Percentiles rank a stretch among this genome's conserved stretches.
Conservation (phyloP, 2,113 vertebrate genomes). For the Diadophis punctatus region DNA sequence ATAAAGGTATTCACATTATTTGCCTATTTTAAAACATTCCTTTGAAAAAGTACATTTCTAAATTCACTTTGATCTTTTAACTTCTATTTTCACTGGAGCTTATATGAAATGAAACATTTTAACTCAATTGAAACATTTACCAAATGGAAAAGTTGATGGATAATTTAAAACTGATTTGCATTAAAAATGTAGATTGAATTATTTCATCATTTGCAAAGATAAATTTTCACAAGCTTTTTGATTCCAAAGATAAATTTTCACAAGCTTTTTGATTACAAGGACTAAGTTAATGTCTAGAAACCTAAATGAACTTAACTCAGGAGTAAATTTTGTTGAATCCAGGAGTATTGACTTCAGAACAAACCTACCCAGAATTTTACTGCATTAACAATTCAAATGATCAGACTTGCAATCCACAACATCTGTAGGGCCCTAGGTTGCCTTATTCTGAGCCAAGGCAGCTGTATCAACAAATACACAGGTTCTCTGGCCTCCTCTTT, state of each 20-base stretch:
- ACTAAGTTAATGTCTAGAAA: background rate
- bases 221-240: background rate
- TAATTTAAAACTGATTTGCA: background rate
- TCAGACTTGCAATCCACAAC: background rate
- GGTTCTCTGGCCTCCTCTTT: background rate
- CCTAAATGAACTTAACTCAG: background rate
- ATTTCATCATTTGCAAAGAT: background rate
- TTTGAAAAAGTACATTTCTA: background rate
- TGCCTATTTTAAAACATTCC: background rate
- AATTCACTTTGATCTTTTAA: background rate
- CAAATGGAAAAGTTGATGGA: background rate
- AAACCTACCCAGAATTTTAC: background rate
- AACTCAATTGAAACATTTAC: background rate
- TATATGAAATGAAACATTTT: background rate
- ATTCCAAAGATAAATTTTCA: background rate
- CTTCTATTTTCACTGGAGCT: background rate
- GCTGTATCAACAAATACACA: background rate
- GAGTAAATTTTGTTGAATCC: background rate
- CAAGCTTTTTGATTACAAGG: background rate
- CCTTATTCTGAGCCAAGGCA: background rate
- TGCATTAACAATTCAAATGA: background rate
- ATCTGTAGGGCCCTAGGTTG: background rate
- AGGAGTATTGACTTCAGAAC: background rate
- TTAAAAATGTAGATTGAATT: background rate
- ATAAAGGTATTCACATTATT: background rate